A percentile compares a stretch with the other conserved stretches of the same genome.
Conservation (phyloP, 1,140 invertebrate genomes). For the Lepidostoma basale region DNA sequence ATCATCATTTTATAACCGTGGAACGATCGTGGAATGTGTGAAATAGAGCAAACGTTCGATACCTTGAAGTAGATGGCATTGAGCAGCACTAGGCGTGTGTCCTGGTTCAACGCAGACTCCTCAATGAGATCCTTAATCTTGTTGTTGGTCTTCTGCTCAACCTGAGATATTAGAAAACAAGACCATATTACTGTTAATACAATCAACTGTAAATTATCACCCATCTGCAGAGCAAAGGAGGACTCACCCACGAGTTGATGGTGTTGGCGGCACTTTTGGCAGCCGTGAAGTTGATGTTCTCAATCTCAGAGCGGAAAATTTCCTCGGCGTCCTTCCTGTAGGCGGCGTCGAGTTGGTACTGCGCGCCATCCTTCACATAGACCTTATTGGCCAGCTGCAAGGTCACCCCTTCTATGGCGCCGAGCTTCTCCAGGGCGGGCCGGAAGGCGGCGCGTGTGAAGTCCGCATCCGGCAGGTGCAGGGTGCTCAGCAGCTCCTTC, state of each 20-base stretch:
- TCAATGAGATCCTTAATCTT: conserved; percentile 56
- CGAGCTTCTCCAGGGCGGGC: conserved; percentile 32
- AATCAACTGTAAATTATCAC: background rate
- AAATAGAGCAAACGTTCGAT: too few species aligned
- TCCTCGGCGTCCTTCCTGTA: conserved; percentile 35
- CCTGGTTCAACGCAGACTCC: conserved; percentile 54
- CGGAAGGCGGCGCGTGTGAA: conserved; percentile 42
- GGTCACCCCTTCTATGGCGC: conserved; percentile 37
- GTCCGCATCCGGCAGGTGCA: conserved; percentile 51
- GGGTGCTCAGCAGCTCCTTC: conserved; percentile 56
- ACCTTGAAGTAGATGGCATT: conserved; percentile 85
- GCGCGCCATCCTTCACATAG: conserved; percentile 34
- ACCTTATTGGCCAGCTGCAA: conserved; percentile 39
- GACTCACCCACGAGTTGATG: conserved; percentile 37
- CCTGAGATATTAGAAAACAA: conserved; percentile 22
- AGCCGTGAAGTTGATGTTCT: conserved; percentile 31
- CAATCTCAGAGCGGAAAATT: conserved; percentile 33
- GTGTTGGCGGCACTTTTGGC: conserved; percentile 12
- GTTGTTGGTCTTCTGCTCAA: conserved; percentile 39
- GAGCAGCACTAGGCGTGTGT: conserved; percentile 68
- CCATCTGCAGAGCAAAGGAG: background rate
- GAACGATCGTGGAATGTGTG: too few species aligned
- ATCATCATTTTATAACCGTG: too few species aligned
- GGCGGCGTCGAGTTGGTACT: conserved; percentile 5
- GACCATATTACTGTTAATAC: background rate